Base-by-base conservation (phyloP, 2,888 invertebrate genomes). In the Apomyelois bistriatella region DNA sequence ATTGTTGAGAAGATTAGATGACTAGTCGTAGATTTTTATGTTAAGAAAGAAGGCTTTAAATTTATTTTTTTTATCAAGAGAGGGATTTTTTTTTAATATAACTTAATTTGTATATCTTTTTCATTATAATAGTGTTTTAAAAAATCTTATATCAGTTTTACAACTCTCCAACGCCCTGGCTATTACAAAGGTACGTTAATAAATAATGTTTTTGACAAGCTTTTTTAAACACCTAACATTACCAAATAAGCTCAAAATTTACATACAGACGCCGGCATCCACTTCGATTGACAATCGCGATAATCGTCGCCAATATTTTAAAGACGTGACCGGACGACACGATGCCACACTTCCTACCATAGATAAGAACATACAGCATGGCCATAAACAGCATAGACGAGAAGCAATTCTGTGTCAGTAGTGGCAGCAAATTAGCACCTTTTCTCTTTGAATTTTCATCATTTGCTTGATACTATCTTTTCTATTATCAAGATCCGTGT, bases 261-360 rank as follows among this genome's bases (percentile, higher is more conserved):
- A 6, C 13, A 17, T 13, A 12, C 43, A 36, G 43, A 15, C 52
- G 53, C 52, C 40, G 52, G 53, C 51, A 38, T 30, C 40, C 53
- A 48, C 22, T 51, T 47, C 62, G 65, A 69, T 69, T 79, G 74
- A 74, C 72, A 82, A 72, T 76, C 71, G 66, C 74, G 72, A 76
- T 77, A 74, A 72, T 68, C 61, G 61, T 62, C 64, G 71, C 67
- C 73, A 69, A 81, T 80, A 77, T 75, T 81, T 74, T 60, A 50
- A 30, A 54, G 56, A 76, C 81, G 79, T 81, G 81, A 79, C 76
- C 76, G 74, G 79, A 74, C 58, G 61, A 56, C 56, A 58, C 58
- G 58, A 53, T 56, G 48, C 59, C 52, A 53, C 47, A 49, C 58
- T 60, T 60, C 58, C 58, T 58, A 57, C 52, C 52, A 13, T 35